Evolutionary conservation across 64 coral and sea anemone genomes (phyloP).

Genomic region (Montipora efflorescens): DNA sequence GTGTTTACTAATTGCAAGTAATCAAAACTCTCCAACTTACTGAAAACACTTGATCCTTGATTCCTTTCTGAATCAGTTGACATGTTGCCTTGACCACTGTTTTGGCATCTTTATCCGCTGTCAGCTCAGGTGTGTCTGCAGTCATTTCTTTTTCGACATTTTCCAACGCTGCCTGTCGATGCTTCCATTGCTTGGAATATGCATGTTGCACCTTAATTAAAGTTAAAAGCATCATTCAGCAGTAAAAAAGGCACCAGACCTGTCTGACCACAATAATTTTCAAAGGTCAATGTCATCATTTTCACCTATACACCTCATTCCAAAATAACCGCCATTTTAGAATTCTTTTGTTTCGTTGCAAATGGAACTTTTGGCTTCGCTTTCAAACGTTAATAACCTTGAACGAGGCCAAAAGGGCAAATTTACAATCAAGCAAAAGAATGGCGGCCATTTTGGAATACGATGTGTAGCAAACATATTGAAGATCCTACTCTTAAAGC

Average conservation of each 20-base stretch:
- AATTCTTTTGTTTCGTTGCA: too few relatives aligned
- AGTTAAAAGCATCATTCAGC: neutral
- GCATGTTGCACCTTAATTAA: conserved; percentile 84
- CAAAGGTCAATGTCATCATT: too few relatives aligned
- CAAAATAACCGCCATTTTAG: too few relatives aligned
- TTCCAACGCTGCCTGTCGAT: conserved; percentile 91
- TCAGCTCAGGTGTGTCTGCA: conserved; percentile 70
- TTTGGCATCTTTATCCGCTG: conserved; percentile 72
- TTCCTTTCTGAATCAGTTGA: conserved; percentile 87
- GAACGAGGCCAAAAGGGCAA: too few relatives aligned
- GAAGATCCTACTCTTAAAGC: too few relatives aligned
- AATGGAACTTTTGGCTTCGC: too few relatives aligned
- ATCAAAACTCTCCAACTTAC: conserved; percentile 45
- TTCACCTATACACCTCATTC: too few relatives aligned
- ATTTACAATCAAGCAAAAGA: too few relatives aligned
- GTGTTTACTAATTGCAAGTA: too few relatives aligned
- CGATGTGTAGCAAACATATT: too few relatives aligned
- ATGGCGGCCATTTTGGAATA: too few relatives aligned
- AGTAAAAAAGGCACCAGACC: neutral
- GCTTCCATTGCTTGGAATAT: conserved; percentile 97
- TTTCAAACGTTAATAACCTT: too few relatives aligned
- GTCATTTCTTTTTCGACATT: conserved; percentile 84
- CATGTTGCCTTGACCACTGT: conserved; percentile 84
- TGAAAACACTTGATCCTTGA: conserved; percentile 89
- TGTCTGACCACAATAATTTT: neutral